phyloP scores from a whole-genome alignment of 2,888 invertebrate genomes.

The Drosophila quinaria region DNA sequence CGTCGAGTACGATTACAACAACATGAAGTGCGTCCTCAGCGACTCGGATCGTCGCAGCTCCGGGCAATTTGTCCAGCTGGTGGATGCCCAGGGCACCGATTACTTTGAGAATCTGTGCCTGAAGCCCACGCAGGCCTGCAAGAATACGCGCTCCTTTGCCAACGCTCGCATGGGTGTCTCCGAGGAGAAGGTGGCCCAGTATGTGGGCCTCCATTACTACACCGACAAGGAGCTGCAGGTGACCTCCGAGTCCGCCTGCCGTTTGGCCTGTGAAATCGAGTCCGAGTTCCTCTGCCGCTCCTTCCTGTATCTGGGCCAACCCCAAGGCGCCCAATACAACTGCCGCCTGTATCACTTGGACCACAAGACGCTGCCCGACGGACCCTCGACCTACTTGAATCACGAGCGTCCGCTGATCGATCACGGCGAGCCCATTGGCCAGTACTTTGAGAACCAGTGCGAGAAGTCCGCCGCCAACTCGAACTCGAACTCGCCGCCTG shows the following conservation, averaged over 20 bases:
- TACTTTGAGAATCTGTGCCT: conserved; percentile 97
- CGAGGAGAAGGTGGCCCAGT: conserved; percentile 96
- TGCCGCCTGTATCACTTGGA: conserved; percentile 97
- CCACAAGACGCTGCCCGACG: conserved; percentile 96
- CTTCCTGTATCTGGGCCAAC: conserved; percentile 90
- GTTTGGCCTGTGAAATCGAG: conserved; percentile 96
- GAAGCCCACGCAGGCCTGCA: conserved; percentile 95
- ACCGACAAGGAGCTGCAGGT: conserved; percentile 97
- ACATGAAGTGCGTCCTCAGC: conserved; percentile 95
- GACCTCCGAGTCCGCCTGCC: conserved; percentile 95
- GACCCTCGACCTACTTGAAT: conserved; percentile 95
- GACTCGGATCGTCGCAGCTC: conserved; percentile 95
- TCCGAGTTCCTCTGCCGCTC: conserved; percentile 96
- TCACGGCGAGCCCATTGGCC: conserved; percentile 95
- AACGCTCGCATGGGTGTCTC: conserved; percentile 95
- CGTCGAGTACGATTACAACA: conserved; percentile 97
- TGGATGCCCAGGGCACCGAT: conserved; percentile 92
- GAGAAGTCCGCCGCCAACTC: conserved; percentile 86
- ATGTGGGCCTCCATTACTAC: conserved; percentile 96
- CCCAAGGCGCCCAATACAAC: conserved; percentile 92
- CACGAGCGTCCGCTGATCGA: conserved; percentile 96
- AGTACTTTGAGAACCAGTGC: conserved; percentile 96
- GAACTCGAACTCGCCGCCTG: conserved; percentile 65
- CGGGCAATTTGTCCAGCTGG: conserved; percentile 94
- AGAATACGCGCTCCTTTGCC: conserved; percentile 92